These are phyloP conservation scores for Heterotilapia buettikoferi DNA, from an alignment of 2,113 vertebrate species.

Conservation along the genomic window DNA sequence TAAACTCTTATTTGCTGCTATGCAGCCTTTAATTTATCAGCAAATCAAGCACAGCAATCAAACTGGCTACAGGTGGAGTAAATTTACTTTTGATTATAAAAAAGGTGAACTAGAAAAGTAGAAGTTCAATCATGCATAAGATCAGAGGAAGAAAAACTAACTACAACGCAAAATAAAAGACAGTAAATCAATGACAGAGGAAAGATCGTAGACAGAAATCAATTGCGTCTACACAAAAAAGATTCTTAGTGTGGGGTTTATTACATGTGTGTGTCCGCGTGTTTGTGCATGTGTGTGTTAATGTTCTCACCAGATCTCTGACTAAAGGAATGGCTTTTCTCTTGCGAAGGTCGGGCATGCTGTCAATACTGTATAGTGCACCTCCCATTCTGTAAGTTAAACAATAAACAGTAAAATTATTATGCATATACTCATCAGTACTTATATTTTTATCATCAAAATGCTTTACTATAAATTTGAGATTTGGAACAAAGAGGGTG, in stretches of 20 bases:
- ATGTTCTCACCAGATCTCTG: conserved; percentile 89
- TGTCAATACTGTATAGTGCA: conserved; percentile 96
- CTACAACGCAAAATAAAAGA: not conserved
- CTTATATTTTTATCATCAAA: not conserved
- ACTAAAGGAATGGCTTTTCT: conserved; percentile 93
- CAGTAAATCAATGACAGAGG: not conserved
- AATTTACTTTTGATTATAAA: not conserved
- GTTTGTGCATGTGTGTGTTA: not conserved
- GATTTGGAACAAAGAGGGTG: not conserved
- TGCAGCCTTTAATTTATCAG: not conserved
- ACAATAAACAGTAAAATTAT: not conserved
- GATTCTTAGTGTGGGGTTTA: not conserved
- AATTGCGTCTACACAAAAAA: not conserved
- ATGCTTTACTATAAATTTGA: not conserved
- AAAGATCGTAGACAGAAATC: not conserved
- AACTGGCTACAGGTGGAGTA: not conserved
- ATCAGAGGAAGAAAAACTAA: not conserved
- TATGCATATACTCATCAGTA: not conserved
- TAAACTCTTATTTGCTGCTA: not conserved
- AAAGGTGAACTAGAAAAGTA: not conserved
- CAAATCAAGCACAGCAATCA: not conserved
- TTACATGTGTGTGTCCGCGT: not conserved
- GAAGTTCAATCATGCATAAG: not conserved
- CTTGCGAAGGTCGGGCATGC: conserved; percentile 98
- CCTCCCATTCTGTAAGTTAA: conserved; percentile 82